Evolutionary conservation across 2,797 vertebrate genomes (phyloP).

Genomic region (Sebastes iracundus): DNA sequence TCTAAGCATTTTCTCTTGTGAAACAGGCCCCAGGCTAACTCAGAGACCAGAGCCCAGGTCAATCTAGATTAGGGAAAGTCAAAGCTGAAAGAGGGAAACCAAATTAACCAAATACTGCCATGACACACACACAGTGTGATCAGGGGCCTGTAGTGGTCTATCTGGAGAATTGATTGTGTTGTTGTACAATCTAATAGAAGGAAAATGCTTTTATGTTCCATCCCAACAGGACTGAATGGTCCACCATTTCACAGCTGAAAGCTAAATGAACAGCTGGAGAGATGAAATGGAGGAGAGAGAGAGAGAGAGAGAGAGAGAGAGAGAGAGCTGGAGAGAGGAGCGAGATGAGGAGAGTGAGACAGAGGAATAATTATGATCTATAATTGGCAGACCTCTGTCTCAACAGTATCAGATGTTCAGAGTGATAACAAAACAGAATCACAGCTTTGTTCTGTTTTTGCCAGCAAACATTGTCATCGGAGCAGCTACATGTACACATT

Average conservation of each 20-base stretch:
- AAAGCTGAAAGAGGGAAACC: too few species aligned
- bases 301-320: background rate
- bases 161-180: constrained; percentile 3
- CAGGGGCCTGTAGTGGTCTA: background rate
- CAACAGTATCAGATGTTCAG: background rate
- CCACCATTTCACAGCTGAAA: constrained; percentile 20
- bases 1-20: too few species aligned
- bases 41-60: too few species aligned
- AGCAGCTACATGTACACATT: background rate
- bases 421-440: background rate
- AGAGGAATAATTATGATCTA: background rate
- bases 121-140: background rate
- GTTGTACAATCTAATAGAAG: constrained; percentile 8
- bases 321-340: background rate
- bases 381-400: constrained; percentile 1
- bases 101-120: background rate
- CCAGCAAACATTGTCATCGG: background rate
- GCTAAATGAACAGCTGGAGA: background rate
- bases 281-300: background rate
- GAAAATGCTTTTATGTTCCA: constrained; percentile 18
- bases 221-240: constrained; percentile 8
- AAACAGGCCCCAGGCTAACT: too few species aligned
- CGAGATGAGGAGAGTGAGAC: background rate
- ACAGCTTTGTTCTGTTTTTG: background rate
- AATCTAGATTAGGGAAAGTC: too few species aligned